These are phyloP conservation scores for Epirrita christyi DNA, from an alignment of 2,888 invertebrate genomes.

Conservation along the genomic window DNA sequence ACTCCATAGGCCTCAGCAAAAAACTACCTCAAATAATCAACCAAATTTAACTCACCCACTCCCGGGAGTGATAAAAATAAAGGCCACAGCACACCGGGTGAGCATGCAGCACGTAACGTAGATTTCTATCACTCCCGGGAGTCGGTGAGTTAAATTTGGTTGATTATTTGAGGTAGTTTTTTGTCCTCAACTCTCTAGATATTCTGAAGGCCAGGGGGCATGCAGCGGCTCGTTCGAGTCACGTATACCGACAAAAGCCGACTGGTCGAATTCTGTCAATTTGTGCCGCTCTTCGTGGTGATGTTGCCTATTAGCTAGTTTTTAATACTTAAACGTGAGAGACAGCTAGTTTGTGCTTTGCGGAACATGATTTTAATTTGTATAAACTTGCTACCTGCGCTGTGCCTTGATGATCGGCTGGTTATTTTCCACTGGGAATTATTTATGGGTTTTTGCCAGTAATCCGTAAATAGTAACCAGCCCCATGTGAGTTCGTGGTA, in stretches of 20 bases:
- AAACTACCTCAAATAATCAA: too few species aligned
- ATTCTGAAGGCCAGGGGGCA: background rate
- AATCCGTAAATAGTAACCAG: too few species aligned
- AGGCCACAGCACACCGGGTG: too few species aligned
- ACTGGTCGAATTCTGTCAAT: slow-evolving; percentile 14
- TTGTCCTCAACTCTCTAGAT: too few species aligned
- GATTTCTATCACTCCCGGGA: too few species aligned
- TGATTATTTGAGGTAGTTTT: too few species aligned
- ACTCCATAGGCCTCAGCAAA: too few species aligned
- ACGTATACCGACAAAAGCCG: background rate
- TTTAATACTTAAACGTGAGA: slow-evolving; percentile 2
- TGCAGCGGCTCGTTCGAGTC: background rate
- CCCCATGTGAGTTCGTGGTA: too few species aligned
- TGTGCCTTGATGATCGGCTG: slow-evolving; percentile 1
- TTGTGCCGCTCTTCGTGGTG: slow-evolving; percentile 18
- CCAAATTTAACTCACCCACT: too few species aligned
- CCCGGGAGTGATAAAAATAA: too few species aligned
- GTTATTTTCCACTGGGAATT: slow-evolving; percentile 7
- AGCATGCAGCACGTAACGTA: too few species aligned
- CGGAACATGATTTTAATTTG: slow-evolving; percentile 18
- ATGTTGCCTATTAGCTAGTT: slow-evolving; percentile 16
- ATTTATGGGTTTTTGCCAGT: slow-evolving; percentile 7
- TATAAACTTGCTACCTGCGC: slow-evolving; percentile 15
- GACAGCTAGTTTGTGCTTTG: slow-evolving; percentile 21
- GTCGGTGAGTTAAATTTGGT: too few species aligned